phyloP scores from a whole-genome alignment of 2,888 invertebrate genomes.

The Hipparchia semele region DNA sequence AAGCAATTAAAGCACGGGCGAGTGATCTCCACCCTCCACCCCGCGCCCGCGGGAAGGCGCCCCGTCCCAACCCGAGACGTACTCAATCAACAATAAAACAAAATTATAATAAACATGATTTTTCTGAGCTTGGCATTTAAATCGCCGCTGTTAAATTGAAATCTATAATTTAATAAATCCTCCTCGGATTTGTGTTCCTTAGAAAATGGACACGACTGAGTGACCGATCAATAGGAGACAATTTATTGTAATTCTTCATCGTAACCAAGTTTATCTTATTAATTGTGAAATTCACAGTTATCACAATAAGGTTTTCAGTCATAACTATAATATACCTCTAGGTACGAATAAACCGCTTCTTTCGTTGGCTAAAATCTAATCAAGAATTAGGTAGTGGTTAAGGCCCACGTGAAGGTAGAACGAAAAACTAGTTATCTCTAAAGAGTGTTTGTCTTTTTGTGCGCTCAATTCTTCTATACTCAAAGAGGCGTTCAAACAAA shows the following conservation, averaged over 20 bases:
- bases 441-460: no score
- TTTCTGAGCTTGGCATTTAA: conserved; percentile 29
- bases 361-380: neutral
- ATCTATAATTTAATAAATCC: conserved; percentile 10
- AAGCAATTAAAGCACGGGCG: conserved; percentile 84
- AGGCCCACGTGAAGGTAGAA: no score
- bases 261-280: neutral
- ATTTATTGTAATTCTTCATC: neutral
- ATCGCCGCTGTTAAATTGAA: conserved; percentile 23
- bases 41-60: conserved; percentile 48
- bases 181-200: neutral
- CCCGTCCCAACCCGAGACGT: conserved; percentile 55
- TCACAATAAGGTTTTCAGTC: no score
- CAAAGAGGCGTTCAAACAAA: no score
- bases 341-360: no score
- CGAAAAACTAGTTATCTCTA: no score
- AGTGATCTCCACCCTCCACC: conserved; percentile 75
- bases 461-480: no score
- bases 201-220: neutral
- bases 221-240: neutral
- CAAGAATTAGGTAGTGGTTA: no score
- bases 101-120: conserved; percentile 48
- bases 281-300: no score
- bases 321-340: no score
- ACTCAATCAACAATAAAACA: conserved; percentile 71